Conservation (phyloP, 2,113 vertebrate genomes). For the Onychorhynchus coronatus region DNA sequence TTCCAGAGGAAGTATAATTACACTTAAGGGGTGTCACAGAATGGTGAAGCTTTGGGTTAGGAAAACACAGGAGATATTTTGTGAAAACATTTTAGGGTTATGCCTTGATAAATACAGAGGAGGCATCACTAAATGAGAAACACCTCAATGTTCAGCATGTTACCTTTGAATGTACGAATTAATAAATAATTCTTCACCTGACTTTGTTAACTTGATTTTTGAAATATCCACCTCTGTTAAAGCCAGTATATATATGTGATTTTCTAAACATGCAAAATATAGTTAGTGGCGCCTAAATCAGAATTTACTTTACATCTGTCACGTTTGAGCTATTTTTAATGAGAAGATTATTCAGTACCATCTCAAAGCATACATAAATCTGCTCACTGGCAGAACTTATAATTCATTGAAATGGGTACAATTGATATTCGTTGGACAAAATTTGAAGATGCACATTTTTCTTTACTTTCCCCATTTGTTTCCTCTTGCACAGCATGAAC, state of each 20-base stretch:
- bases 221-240: background rate
- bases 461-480: constrained; percentile 23
- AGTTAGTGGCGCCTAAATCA: background rate
- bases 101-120: constrained; percentile 27
- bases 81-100: constrained; percentile 49
- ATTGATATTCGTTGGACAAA: constrained; percentile 45
- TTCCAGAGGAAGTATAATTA: constrained; percentile 72
- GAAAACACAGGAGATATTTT: constrained; percentile 62
- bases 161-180: background rate
- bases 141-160: background rate
- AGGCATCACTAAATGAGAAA: constrained; percentile 3
- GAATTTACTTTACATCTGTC: constrained; percentile 7
- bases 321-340: constrained; percentile 36
- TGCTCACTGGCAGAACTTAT: constrained; percentile 24
- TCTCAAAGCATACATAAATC: constrained; percentile 31
- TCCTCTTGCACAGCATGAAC: background rate
- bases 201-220: constrained; percentile 13
- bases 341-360: background rate
- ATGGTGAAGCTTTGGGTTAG: constrained; percentile 56
- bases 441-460: constrained; percentile 31
- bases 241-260: background rate
- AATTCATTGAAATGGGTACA: background rate
- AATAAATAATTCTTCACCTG: background rate
- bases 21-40: constrained; percentile 66
- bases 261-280: background rate